phyloP scores from a whole-genome alignment of 2,888 invertebrate species.

The Diaperis boleti region DNA sequence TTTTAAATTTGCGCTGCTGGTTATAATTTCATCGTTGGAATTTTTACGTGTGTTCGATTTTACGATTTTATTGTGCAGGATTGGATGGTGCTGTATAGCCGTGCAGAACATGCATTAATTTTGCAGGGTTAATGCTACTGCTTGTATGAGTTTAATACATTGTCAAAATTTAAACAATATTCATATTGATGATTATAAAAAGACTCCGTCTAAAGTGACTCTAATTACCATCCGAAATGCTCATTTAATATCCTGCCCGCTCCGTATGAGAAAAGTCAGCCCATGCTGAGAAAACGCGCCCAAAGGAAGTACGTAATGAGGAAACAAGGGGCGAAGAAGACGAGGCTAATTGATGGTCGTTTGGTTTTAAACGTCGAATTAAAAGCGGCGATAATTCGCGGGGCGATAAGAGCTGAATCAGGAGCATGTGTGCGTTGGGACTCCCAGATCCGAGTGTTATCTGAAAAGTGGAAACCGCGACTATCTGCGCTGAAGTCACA shows the following conservation, averaged over 20 bases:
- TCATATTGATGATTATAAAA: too few relatives aligned
- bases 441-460: conserved; percentile 24
- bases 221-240: conserved; percentile 47
- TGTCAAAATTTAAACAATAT: too few relatives aligned
- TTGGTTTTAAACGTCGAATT: conserved; percentile 27
- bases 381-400: conserved; percentile 22
- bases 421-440: conserved; percentile 10
- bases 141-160: too few relatives aligned
- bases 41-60: too few relatives aligned
- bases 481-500: conserved; percentile 15
- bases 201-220: conserved; percentile 35
- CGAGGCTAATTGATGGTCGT: conserved; percentile 39
- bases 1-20: too few relatives aligned
- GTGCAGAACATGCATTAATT: too few relatives aligned
- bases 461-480: conserved; percentile 27
- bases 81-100: too few relatives aligned
- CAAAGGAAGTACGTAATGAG: conserved; percentile 64
- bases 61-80: too few relatives aligned
- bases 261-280: conserved; percentile 61
- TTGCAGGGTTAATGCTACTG: too few relatives aligned
- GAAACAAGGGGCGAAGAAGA: conserved; percentile 59
- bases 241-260: conserved; percentile 57
- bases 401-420: conserved; percentile 12
- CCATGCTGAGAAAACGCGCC: conserved; percentile 62
- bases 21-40: too few relatives aligned